Evolutionary conservation across 2,797 vertebrate species (phyloP).

Genomic region (Pelochelys cantorii): DNA sequence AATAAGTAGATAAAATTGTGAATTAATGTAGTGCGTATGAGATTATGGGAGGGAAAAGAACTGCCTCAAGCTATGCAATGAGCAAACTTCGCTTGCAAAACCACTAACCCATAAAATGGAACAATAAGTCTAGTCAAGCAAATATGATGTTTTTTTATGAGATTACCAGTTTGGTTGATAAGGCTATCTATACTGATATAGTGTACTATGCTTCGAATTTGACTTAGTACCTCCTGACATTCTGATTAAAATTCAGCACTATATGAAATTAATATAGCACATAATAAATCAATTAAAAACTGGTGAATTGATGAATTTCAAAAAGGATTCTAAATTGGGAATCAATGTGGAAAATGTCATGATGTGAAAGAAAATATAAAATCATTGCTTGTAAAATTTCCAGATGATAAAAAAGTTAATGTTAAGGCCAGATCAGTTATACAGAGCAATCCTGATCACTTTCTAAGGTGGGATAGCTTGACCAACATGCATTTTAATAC

Average conservation of each 20-base stretch:
- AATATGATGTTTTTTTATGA: constrained; percentile 6
- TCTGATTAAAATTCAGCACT: constrained; percentile 44
- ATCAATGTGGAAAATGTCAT: constrained; percentile 16
- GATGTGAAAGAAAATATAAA: constrained; percentile 27
- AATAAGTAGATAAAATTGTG: background rate
- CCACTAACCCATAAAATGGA: background rate
- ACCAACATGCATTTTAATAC: constrained; percentile 23
- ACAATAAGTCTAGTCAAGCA: constrained; percentile 10
- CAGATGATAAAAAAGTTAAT: background rate
- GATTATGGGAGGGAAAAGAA: background rate
- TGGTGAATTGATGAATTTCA: background rate
- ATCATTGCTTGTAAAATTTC: constrained; percentile 29
- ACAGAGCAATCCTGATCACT: constrained; percentile 19
- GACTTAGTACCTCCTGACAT: constrained; percentile 16
- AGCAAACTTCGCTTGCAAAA: background rate
- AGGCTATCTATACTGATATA: background rate
- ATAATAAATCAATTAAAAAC: constrained; percentile 57
- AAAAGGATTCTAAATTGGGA: constrained; percentile 50
- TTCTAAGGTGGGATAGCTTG: constrained; percentile 28
- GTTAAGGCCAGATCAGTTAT: constrained; percentile 14
- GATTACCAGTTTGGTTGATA: background rate
- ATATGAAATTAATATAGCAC: constrained; percentile 34
- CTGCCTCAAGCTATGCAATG: background rate
- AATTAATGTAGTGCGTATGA: background rate
- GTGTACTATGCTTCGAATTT: no score